Conservation (phyloP, 2,797 vertebrate species). For the Chloroceryle inda region DNA sequence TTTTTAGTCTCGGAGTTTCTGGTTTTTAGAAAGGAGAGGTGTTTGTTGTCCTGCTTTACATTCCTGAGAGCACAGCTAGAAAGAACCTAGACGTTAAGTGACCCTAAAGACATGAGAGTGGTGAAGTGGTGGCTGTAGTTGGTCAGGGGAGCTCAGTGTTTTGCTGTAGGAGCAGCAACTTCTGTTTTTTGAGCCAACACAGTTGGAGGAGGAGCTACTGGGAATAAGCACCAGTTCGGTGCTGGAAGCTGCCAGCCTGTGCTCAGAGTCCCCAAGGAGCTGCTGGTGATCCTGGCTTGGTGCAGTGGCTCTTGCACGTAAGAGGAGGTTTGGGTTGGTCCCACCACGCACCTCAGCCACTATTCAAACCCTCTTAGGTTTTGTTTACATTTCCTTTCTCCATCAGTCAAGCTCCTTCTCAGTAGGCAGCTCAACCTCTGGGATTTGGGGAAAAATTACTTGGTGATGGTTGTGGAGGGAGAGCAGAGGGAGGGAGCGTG, state of each 20-base stretch:
- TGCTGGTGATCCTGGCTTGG: background rate
- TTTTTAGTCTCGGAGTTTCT: background rate
- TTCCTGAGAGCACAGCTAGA: background rate
- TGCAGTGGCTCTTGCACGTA: accelerated
- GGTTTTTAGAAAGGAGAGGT: background rate
- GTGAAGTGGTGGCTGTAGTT: background rate
- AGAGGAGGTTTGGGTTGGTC: background rate
- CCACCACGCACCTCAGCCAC: accelerated
- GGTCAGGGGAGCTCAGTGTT: accelerated
- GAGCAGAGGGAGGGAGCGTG: accelerated
- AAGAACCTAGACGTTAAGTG: accelerated
- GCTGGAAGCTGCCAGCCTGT: background rate
- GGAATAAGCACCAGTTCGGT: accelerated
- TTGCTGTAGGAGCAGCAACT: background rate
- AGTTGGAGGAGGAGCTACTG: background rate
- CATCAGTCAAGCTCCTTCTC: background rate
- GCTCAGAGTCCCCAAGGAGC: accelerated
- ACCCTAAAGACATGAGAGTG: accelerated
- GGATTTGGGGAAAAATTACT: background rate
- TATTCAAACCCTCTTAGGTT: background rate
- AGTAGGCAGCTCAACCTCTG: background rate
- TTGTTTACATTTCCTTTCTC: background rate
- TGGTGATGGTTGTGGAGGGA: background rate
- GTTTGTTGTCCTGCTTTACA: accelerated
- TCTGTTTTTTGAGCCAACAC: background rate